A percentile compares a stretch with the other conserved stretches of the same genome.
Conservation (phyloP, 2,797 vertebrate genomes). For the Pangasius macronema region DNA sequence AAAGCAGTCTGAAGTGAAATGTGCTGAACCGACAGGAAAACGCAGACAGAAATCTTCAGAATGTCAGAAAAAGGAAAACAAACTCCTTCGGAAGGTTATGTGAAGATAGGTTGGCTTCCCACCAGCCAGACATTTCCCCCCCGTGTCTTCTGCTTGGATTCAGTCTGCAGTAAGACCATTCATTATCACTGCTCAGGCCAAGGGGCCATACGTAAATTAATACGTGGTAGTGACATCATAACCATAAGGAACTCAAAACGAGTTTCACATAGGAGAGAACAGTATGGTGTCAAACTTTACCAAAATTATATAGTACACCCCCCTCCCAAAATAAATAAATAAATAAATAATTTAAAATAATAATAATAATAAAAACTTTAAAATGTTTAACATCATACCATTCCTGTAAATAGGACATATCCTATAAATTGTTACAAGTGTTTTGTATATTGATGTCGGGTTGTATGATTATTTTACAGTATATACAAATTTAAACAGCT, state of each 20-base stretch:
- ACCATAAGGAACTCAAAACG: neutral
- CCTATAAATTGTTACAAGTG: too few relatives aligned
- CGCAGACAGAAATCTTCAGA: constrained; percentile 18
- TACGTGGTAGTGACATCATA: neutral
- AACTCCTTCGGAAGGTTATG: neutral
- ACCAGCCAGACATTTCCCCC: constrained; percentile 17
- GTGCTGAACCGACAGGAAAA: neutral
- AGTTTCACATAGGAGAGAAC: neutral
- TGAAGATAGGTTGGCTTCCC: constrained; percentile 12
- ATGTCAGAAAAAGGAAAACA: constrained; percentile 3
- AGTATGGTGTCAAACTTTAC: neutral
- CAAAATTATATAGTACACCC: too few relatives aligned
- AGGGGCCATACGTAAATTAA: too few relatives aligned
- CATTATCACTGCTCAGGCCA: neutral
- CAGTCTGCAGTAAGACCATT: neutral
- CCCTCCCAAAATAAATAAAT: too few relatives aligned
- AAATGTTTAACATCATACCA: neutral
- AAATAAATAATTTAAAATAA: too few relatives aligned
- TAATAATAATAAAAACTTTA: neutral
- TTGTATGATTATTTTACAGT: neutral
- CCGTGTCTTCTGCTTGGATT: neutral
- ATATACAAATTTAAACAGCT: neutral
- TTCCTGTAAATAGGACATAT: neutral
- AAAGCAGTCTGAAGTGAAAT: neutral
- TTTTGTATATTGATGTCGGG: neutral